Conservation (phyloP, 2,113 vertebrate genomes). For the Melanotaenia duboulayi region DNA sequence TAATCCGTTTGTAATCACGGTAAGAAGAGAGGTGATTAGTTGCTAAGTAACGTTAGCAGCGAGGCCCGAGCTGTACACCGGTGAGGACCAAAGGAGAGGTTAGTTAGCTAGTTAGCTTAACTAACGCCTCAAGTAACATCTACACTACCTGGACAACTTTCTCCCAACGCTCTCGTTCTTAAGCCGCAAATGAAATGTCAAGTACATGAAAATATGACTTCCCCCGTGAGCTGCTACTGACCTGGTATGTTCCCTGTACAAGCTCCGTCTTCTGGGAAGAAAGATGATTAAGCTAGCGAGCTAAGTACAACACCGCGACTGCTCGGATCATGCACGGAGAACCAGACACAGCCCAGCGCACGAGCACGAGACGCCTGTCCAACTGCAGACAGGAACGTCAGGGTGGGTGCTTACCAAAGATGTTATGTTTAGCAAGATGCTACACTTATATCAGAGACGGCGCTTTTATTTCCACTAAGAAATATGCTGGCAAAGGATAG, state of each 20-base stretch:
- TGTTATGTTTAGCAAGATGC: conserved; percentile 24
- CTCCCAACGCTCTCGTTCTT: background rate
- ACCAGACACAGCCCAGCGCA: conserved; percentile 38
- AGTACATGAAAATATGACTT: background rate
- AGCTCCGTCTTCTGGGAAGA: conserved; percentile 21
- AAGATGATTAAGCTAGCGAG: conserved; percentile 42
- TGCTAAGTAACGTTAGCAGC: conserved; percentile 57
- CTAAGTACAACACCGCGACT: conserved; percentile 39
- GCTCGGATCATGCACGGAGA: conserved; percentile 11
- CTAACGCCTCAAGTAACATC: conserved; percentile 55
- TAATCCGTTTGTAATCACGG: background rate
- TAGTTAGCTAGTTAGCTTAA: conserved; percentile 66
- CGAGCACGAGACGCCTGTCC: conserved; percentile 21
- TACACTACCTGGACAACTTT: conserved; percentile 55
- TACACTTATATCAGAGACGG: background rate
- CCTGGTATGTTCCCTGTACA: conserved; percentile 38
- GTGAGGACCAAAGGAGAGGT: conserved; percentile 11
- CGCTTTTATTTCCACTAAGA: background rate
- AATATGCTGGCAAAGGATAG: too few relatives aligned
- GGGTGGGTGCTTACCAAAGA: conserved; percentile 52
- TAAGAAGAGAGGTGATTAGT: conserved; percentile 34
- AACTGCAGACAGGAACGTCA: conserved; percentile 52
- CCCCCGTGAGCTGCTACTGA: conserved; percentile 35
- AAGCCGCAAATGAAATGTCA: background rate
- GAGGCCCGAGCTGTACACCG: conserved; percentile 54